A percentile compares a stretch with the other conserved stretches of the same genome.
These are phyloP conservation scores for Sebastes melanostomus DNA, from an alignment of 2,797 vertebrate species.

Conservation along the genomic window DNA sequence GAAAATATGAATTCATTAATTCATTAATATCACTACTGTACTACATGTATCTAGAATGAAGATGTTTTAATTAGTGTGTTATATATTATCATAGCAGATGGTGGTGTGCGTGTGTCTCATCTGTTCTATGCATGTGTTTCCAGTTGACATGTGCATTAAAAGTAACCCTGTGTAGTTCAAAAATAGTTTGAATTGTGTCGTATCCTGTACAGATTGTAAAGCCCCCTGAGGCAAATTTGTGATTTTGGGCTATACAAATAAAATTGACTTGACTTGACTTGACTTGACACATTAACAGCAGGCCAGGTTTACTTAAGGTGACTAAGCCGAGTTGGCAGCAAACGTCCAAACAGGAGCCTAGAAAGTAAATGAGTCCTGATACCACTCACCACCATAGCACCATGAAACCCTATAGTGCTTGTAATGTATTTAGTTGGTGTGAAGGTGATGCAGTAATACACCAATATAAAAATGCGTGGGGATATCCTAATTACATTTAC, in stretches of 20 bases:
- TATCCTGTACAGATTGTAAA: no score
- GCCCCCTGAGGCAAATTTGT: no score
- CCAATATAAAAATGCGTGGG: neutral
- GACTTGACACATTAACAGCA: no score
- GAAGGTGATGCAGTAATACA: neutral
- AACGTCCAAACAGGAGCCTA: neutral
- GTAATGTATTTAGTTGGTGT: neutral
- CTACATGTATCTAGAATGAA: neutral
- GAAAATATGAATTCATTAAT: no score
- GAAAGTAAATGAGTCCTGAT: constrained; percentile 5
- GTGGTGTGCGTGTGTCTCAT: neutral
- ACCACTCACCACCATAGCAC: neutral
- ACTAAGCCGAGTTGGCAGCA: neutral
- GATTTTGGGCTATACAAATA: no score
- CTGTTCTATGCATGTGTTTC: neutral
- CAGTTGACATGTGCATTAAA: neutral
- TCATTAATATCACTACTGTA: no score
- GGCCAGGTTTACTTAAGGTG: no score
- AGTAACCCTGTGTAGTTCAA: neutral
- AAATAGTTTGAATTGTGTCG: no score
- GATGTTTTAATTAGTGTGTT: neutral
- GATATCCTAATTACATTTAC: neutral
- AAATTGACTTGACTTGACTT: no score
- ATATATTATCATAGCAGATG: neutral
- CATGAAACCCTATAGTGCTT: neutral